Conservation (phyloP, 2,797 vertebrate species). For the Pempheris klunzingeri region DNA sequence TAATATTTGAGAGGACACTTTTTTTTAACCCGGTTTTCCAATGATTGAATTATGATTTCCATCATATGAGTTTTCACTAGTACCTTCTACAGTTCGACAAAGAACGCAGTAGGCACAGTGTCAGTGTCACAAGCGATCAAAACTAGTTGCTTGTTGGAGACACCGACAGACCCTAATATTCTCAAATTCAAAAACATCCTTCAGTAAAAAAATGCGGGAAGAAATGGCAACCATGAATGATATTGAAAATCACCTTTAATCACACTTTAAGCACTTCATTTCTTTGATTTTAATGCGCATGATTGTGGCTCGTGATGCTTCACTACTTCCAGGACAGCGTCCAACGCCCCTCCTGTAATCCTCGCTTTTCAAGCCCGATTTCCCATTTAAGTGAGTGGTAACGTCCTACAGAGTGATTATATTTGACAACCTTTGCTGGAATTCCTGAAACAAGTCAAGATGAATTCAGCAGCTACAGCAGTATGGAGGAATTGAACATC, state of each 20-base stretch:
- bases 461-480: slow-evolving; percentile 44
- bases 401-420: slow-evolving; percentile 40
- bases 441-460: slow-evolving; percentile 53
- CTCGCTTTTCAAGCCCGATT: slow-evolving; percentile 40
- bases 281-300: slow-evolving; percentile 22
- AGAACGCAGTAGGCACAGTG: background rate
- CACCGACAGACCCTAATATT: background rate
- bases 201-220: background rate
- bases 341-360: slow-evolving; percentile 24
- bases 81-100: background rate
- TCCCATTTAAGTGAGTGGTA: slow-evolving; percentile 34
- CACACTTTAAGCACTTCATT: background rate
- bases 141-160: background rate
- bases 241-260: background rate
- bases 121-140: background rate
- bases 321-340: slow-evolving; percentile 7
- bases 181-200: background rate
- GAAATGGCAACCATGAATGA: background rate
- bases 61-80: background rate
- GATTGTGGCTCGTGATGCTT: slow-evolving; percentile 4
- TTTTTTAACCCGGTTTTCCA: slow-evolving; percentile 2
- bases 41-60: background rate
- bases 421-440: slow-evolving; percentile 64
- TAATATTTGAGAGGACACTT: background rate
- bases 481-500: slow-evolving; percentile 61